A percentile compares a stretch with the other conserved stretches of the same genome.
phyloP scores from a whole-genome alignment of 2,888 invertebrate genomes.

The Deladenus siricidicola region DNA sequence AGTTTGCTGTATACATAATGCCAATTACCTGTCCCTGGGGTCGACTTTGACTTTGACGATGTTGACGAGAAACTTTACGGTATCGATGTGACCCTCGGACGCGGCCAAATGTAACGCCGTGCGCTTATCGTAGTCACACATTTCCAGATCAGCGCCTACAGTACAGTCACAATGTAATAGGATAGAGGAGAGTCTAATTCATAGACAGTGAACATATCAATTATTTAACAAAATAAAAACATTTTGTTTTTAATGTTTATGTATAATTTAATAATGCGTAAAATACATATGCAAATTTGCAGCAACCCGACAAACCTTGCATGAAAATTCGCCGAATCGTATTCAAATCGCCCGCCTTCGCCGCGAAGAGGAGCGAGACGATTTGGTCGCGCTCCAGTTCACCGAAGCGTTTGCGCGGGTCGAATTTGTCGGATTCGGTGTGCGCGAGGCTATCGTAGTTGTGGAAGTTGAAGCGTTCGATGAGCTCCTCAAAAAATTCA shows the following conservation, averaged over 20 bases:
- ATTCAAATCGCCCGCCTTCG: conserved; percentile 37
- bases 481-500: conserved; percentile 60
- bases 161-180: too few relatives aligned
- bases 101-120: conserved; percentile 90
- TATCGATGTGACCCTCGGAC: conserved; percentile 72
- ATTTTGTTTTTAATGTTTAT: too few relatives aligned
- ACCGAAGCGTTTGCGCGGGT: conserved; percentile 25
- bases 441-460: conserved; percentile 63
- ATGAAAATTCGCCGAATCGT: conserved; percentile 29
- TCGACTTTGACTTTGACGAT: conserved; percentile 32
- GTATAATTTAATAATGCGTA: too few relatives aligned
- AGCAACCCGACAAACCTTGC: too few relatives aligned
- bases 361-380: conserved; percentile 32
- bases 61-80: conserved; percentile 38
- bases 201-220: too few relatives aligned
- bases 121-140: conserved; percentile 86
- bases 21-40: conserved; percentile 31
- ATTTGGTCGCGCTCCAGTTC: conserved; percentile 28
- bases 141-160: conserved; percentile 68
- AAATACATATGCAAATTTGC: too few relatives aligned
- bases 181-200: too few relatives aligned
- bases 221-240: too few relatives aligned
- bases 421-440: conserved; percentile 30
- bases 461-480: conserved; percentile 85
- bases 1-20: neutral